phyloP scores from a whole-genome alignment of 2,888 invertebrate species.

The Polyploca ridens region DNA sequence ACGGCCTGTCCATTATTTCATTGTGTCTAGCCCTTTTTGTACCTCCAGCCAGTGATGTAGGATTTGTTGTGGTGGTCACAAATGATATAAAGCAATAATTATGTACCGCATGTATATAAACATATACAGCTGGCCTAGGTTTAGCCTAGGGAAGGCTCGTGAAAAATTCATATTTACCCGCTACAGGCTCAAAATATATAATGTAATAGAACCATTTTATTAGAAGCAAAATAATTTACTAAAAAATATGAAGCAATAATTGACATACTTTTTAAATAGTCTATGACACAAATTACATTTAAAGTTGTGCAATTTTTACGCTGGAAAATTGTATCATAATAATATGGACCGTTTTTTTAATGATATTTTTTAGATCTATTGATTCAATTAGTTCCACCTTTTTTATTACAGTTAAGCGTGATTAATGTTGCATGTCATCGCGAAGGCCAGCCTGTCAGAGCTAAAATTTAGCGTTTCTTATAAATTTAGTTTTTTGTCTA shows the following conservation, averaged over 20 bases:
- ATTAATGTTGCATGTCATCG: constrained; percentile 27
- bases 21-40: constrained; percentile 14
- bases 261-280: not conserved
- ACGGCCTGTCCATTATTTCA: constrained; percentile 27
- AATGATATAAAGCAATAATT: no score
- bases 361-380: constrained; percentile 16
- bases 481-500: constrained; percentile 23
- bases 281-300: not conserved
- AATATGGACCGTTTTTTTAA: not conserved
- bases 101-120: no score
- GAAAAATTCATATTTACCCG: no score
- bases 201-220: not conserved
- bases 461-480: constrained; percentile 17
- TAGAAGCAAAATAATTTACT: not conserved
- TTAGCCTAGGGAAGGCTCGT: no score
- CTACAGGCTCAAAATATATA: no score
- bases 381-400: constrained; percentile 30
- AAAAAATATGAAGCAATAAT: not conserved
- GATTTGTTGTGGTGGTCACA: not conserved
- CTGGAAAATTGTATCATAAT: not conserved
- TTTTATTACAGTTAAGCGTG: constrained; percentile 24
- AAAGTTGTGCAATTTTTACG: not conserved
- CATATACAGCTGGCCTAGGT: no score
- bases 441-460: constrained; percentile 24
- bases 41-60: constrained; percentile 4